These are phyloP conservation scores for Stylophora pistillata DNA, from an alignment of 64 coral and sea anemone species.

Conservation along the genomic window DNA sequence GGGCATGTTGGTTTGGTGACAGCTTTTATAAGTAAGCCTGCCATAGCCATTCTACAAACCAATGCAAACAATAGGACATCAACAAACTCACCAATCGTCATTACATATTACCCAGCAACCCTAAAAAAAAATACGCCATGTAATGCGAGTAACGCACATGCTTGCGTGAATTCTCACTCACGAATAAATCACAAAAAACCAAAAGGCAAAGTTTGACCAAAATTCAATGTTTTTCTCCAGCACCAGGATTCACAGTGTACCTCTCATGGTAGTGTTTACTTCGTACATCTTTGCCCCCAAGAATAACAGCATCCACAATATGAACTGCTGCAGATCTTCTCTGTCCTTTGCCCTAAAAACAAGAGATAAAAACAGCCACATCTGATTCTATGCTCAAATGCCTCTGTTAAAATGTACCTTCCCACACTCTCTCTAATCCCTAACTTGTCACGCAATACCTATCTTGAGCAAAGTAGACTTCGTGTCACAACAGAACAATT, in stretches of 20 bases:
- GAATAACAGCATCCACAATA: conserved; percentile 78
- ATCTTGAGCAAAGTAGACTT: no score
- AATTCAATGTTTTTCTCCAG: no score
- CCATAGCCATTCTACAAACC: conserved; percentile 72
- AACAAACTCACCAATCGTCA: background rate
- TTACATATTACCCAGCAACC: background rate
- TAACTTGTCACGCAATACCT: no score
- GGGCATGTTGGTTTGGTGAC: conserved; percentile 82
- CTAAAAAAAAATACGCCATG: no score
- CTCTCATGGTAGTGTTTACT: conserved; percentile 87
- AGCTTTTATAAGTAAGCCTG: conserved; percentile 78
- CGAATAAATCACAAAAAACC: no score
- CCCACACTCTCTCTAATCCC: no score
- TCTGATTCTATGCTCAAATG: no score
- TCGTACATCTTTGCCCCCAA: conserved; percentile 89
- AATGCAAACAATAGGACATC: background rate
- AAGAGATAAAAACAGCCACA: background rate
- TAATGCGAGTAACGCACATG: no score
- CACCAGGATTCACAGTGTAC: background rate
- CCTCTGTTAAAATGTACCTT: no score
- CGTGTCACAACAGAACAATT: no score
- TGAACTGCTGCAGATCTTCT: conserved; percentile 78
- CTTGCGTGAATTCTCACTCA: no score
- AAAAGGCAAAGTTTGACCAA: no score
- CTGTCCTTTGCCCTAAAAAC: conserved; percentile 87